phyloP scores from a whole-genome alignment of 2,888 invertebrate genomes.

The Mylabris sibirica region DNA sequence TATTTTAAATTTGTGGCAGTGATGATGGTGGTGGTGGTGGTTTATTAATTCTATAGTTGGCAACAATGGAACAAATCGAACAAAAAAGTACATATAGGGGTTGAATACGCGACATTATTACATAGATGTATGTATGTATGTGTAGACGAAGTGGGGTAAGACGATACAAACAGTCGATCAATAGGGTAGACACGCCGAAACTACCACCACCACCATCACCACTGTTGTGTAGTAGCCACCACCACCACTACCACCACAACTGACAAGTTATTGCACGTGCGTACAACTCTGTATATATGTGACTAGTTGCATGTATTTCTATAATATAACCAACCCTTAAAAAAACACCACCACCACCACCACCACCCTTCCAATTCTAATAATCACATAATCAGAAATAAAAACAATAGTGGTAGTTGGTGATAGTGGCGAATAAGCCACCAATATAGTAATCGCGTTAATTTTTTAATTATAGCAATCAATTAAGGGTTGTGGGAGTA shows the following conservation, averaged over 20 bases:
- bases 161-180: slow-evolving; percentile 12
- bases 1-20: not conserved
- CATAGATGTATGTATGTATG: not conserved
- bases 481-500: not conserved
- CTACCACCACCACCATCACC: slow-evolving; percentile 9
- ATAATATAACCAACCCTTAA: too few species aligned
- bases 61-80: not conserved
- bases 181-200: not conserved
- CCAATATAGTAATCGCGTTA: too few species aligned
- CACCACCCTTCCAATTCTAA: not conserved
- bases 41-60: not conserved
- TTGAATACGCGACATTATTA: not conserved
- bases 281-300: slow-evolving; percentile 28
- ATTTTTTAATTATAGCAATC: too few species aligned
- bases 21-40: not conserved
- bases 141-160: slow-evolving; percentile 1
- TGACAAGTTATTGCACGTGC: slow-evolving; percentile 33
- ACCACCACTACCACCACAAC: slow-evolving; percentile 16
- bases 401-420: too few species aligned
- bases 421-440: too few species aligned
- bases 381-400: not conserved
- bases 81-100: not conserved
- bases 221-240: not conserved
- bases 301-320: slow-evolving; percentile 24
- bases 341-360: not conserved